Base-by-base conservation (phyloP, 1,140 invertebrate genomes). In the Galleria mellonella region DNA sequence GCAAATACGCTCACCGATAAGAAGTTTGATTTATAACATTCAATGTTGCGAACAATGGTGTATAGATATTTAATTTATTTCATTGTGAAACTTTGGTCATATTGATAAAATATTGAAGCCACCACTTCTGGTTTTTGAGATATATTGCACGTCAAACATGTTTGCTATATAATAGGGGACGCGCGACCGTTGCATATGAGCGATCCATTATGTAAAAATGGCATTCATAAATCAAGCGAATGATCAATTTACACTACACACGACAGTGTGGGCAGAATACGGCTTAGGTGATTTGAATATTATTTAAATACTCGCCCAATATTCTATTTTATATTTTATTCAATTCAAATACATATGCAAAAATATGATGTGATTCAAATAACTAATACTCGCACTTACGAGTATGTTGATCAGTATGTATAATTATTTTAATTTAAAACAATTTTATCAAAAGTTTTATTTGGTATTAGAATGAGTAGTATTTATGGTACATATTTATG, bases 161-260 rank as follows among this genome's bases (percentile, higher is more conserved):
- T 35, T 23, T 23, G 17, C 33, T 17, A 37, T 17, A 17, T 37
- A 9, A 37, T 37, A 37, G 14, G 8, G 15, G 35, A 37, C 35
- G 35, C 11, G 35, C 13, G 14, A 37, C 35, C 14, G 35, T 37
- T 37, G 35, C 35, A 37, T 37, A 37, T 37, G 35, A 37, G 35
- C 35, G 12, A 37, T 37, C 53, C 56, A 58, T 56, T 62, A 65
- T 60, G 54, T 65, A 63, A 62, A 64, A 68, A 60, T 55, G 40
- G 33, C 41, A 50, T 59, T 59, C 61, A 71, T 74, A 65, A 69
- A 70, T 69, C 62, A 71, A 51, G 32, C 31, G 38, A 42, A 35
- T 50, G 51, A 74, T 72, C 52, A 65, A 72, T 61, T 64, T 69
- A 69, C 56, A 63, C 51, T 53, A 39, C 55, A 61, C 47, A 49